Evolutionary conservation across 2,797 vertebrate species (phyloP).

Genomic region (Megaceryle alcyon): DNA sequence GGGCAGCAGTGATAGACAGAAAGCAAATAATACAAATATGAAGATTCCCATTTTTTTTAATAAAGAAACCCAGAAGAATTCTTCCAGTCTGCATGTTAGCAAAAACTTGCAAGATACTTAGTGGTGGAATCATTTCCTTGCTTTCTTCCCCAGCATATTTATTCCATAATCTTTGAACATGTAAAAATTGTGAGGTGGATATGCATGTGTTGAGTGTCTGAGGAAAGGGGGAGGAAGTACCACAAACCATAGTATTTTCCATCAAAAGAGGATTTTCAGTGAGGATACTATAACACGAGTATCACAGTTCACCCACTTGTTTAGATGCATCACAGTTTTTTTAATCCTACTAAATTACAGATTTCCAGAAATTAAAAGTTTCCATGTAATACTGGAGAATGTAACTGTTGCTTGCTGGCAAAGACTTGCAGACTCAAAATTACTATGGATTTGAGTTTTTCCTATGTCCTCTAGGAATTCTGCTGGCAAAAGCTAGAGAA

Average conservation of each 20-base stretch:
- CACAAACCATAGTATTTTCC: not conserved
- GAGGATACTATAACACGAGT: not conserved
- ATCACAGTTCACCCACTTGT: not conserved
- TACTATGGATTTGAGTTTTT: not conserved
- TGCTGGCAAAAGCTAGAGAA: not conserved
- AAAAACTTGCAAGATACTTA: not conserved
- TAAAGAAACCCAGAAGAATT: not conserved
- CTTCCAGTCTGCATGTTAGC: not conserved
- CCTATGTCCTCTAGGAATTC: not conserved
- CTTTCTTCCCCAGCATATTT: not conserved
- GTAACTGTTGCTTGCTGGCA: not conserved
- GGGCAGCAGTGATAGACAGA: not conserved
- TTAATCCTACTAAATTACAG: not conserved
- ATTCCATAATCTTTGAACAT: not conserved
- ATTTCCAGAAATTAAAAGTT: not conserved
- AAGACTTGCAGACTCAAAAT: not conserved
- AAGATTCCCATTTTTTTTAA: not conserved
- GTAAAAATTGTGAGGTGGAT: not conserved
- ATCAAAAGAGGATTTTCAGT: not conserved
- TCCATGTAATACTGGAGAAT: not conserved
- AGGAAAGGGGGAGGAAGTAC: not conserved
- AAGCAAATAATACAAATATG: not conserved
- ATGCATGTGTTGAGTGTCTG: rapidly evolving
- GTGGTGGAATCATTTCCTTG: not conserved
- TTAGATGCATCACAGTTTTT: not conserved